Evolutionary conservation across 2,888 invertebrate genomes (phyloP), one percentile per base, ranked within the genome.

Genomic region (Caenorhabditis doughertyi): DNA sequence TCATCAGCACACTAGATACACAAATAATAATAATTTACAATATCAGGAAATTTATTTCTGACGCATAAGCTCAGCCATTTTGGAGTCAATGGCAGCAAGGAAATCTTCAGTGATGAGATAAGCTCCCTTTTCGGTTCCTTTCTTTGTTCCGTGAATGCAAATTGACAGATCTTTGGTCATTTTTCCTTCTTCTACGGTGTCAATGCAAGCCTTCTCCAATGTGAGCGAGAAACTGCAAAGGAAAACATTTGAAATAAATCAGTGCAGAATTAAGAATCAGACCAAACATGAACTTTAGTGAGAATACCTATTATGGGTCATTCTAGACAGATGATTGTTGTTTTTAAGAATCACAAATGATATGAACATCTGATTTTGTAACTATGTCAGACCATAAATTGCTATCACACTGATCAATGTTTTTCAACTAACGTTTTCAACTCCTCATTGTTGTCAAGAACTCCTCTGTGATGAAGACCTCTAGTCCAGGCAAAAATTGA

Each of bases 401-500:
- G n/a, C n/a, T n/a, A n/a, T 32, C 39, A 8, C 5, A 16, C 2
- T 58, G 2, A 39, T 16, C 9, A 18, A 58, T 23, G 16, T 32
- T 47, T 9, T n/a, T 39, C 11, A 9, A 39, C 76, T 73, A 85
- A 93, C 92, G 93, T 94, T n/a, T 93, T 94, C 70, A 96, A 93
- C 4, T 95, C 95, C 0, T 94, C 94, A 39, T 95, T 96, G 84
- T 93, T 93, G 91, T 96, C 96, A 49, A 96, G 93, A 92, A 95
- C 95, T 62, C 95, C 96, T 85, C 96, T 94, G 92, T 96, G 96
- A 67, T 94, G 94, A 58, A 96, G 93, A 1, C 96, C 96, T 67
- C 95, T 93, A 0, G 96, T 96, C 96, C 96, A 96, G 11, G 96
- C 96, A 93, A 95, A 96, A 90, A 96, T 96, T 51, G 96, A 96